These are phyloP conservation scores for Crocallis elinguaria DNA, from an alignment of 2,888 invertebrate genomes.

Conservation along the genomic window DNA sequence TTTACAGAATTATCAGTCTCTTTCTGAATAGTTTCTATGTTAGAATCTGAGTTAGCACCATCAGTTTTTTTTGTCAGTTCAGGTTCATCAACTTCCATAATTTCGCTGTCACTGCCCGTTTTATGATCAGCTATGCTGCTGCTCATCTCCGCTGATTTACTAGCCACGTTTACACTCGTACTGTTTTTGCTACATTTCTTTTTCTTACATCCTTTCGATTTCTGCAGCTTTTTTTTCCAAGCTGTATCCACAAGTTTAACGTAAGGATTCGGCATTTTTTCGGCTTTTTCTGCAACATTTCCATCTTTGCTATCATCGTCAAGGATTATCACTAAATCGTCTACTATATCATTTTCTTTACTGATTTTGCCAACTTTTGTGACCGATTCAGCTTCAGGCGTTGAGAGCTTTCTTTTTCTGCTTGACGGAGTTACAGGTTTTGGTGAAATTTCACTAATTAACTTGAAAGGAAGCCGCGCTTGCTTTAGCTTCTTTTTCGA, in stretches of 20 bases:
- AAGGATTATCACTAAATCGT: slow-evolving; percentile 66
- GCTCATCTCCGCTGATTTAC: slow-evolving; percentile 35
- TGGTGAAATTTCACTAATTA: slow-evolving; percentile 74
- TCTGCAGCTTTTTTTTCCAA: slow-evolving; percentile 71
- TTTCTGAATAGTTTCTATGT: slow-evolving; percentile 14
- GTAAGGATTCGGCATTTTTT: slow-evolving; percentile 65
- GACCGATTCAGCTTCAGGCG: slow-evolving; percentile 59
- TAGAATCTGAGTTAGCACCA: slow-evolving; percentile 23
- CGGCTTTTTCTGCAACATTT: slow-evolving; percentile 42
- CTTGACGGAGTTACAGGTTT: slow-evolving; percentile 56
- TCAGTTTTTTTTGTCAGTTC: slow-evolving; percentile 29
- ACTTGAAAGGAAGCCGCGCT: slow-evolving; percentile 86
- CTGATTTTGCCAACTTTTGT: slow-evolving; percentile 72
- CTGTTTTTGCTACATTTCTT: slow-evolving; percentile 52
- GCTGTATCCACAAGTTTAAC: slow-evolving; percentile 74
- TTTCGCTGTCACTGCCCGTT: slow-evolving; percentile 44
- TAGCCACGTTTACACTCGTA: slow-evolving; percentile 27
- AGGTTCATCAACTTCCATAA: slow-evolving; percentile 59
- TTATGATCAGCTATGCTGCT: slow-evolving; percentile 19
- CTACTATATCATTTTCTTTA: slow-evolving; percentile 65
- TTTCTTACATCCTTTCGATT: slow-evolving; percentile 53
- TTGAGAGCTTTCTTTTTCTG: slow-evolving; percentile 77
- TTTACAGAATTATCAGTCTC: slow-evolving; percentile 31
- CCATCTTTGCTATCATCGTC: slow-evolving; percentile 69
- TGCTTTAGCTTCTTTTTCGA: slow-evolving; percentile 86